Conservation (phyloP, 2,888 invertebrate genomes). For the Rhopalosiphum nymphaeae region DNA sequence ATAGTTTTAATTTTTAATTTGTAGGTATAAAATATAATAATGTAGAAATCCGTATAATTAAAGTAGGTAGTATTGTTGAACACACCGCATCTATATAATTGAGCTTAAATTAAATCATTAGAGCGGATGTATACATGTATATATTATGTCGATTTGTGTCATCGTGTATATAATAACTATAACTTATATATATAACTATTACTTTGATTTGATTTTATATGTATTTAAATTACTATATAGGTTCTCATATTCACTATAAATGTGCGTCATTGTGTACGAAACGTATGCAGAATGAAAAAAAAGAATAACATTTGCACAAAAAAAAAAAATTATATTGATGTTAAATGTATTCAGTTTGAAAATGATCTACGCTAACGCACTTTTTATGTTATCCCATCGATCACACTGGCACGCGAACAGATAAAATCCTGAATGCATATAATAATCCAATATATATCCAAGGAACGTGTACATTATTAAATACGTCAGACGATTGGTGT, state of each 20-base stretch:
- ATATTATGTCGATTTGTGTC: neutral
- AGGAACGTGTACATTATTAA: conserved; percentile 49
- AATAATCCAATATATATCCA: conserved; percentile 49
- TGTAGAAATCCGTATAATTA: neutral
- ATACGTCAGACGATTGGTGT: conserved; percentile 56
- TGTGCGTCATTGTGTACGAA: neutral
- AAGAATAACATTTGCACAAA: neutral
- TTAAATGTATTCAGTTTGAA: conserved; percentile 52
- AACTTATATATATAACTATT: neutral
- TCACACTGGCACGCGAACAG: conserved; percentile 49
- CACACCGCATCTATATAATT: neutral
- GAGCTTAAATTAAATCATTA: conserved; percentile 6
- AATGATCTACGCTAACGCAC: conserved; percentile 10
- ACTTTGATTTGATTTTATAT: neutral
- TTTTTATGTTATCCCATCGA: conserved; percentile 45
- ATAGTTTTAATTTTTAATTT: neutral
- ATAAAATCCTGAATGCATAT: conserved; percentile 43
- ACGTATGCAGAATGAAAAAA: conserved; percentile 21
- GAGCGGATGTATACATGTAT: neutral
- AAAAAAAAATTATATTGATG: conserved; percentile 30
- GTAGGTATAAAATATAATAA: neutral
- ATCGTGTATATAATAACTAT: no score
- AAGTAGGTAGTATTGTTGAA: neutral
- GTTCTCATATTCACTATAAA: neutral
- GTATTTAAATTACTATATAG: neutral